Base-by-base conservation (phyloP, 2,797 vertebrate species). In the Aphelocoma californica region DNA sequence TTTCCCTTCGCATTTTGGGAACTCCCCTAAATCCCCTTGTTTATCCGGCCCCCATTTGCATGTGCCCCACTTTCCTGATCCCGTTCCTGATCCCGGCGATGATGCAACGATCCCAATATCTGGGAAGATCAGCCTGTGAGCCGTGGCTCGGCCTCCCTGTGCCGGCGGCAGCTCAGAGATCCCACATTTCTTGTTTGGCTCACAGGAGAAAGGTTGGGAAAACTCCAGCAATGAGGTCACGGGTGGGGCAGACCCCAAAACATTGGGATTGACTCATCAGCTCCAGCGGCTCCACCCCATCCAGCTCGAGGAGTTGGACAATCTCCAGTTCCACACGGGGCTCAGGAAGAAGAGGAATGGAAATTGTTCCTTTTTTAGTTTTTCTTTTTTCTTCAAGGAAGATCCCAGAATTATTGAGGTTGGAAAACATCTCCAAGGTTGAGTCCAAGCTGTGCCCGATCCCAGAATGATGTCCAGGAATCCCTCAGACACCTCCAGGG, bases 381-480 rank as follows among this genome's bases (percentile, higher is more conserved):
- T 4, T 2, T 14, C 18, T 3, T 31, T 57, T 21, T 12, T 21
- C 12, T 31, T 60, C 16, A 34, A 26, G 25, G 32, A 42, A 36
- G 6, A 32, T 24, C 18, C 3, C 8, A 1, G 10, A 23, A 19
- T 24, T 8, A 2, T 0, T 32, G 7, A 29, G 17, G 17, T 31
- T 25, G 40, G 40, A 20, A 31, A 40, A 34, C 11, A 3, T 3
- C 14, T 47, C 64, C 32, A 5, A 23, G 61, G 20, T 16, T 45
- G 42, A 40, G 26, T 21, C 44, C 42, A 11, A 26, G 26, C 14
- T 12, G 21, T 42, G 25, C 2, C 25, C 0, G 1, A 26, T 50
- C 12, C 36, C 26, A 18, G 7, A 10, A 1, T 10, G 12, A 10
- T 0, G 0, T 18, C 25, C 50, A 8, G 40, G 3, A 0, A 3